Evolutionary conservation across 2,113 vertebrate species (phyloP).

Genomic region (Heteronetta atricapilla): DNA sequence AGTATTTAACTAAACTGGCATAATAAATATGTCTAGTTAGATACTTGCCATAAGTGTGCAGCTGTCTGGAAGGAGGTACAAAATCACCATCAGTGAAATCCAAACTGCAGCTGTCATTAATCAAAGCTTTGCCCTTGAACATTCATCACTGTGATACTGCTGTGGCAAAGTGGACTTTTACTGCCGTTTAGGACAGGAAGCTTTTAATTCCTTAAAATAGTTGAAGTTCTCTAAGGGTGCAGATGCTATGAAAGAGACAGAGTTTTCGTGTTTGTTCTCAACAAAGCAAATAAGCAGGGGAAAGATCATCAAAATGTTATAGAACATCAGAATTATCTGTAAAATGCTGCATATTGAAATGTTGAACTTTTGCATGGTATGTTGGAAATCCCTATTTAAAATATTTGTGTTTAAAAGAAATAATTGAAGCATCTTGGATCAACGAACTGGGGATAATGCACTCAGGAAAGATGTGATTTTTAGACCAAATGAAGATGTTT

Average conservation of each 20-base stretch:
- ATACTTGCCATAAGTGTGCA: constrained; percentile 59
- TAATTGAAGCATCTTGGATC: not conserved
- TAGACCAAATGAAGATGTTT: not conserved
- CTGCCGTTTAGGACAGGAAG: not conserved
- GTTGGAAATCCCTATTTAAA: not conserved
- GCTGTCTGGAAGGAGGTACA: constrained; percentile 63
- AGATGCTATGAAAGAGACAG: not conserved
- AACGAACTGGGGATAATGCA: not conserved
- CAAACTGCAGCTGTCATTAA: constrained; percentile 64
- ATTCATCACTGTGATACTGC: not conserved
- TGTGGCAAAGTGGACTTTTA: constrained; percentile 56
- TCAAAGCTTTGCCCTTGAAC: constrained; percentile 64
- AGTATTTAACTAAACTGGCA: constrained; percentile 53
- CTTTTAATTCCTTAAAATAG: constrained; percentile 41
- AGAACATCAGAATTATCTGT: not conserved
- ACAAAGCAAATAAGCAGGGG: not conserved
- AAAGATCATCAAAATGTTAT: not conserved
- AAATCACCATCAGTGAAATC: constrained; percentile 51
- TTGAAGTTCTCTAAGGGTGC: not conserved
- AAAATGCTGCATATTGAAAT: not conserved
- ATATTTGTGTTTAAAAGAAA: not conserved
- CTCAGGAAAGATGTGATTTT: not conserved
- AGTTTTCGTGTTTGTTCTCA: not conserved
- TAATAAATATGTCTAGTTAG: constrained; percentile 64
- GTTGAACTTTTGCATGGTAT: not conserved